A percentile compares a stretch with the other conserved stretches of the same genome.
Conservation (phyloP, 2,888 invertebrate genomes). For the Epirrhoe tristata region DNA sequence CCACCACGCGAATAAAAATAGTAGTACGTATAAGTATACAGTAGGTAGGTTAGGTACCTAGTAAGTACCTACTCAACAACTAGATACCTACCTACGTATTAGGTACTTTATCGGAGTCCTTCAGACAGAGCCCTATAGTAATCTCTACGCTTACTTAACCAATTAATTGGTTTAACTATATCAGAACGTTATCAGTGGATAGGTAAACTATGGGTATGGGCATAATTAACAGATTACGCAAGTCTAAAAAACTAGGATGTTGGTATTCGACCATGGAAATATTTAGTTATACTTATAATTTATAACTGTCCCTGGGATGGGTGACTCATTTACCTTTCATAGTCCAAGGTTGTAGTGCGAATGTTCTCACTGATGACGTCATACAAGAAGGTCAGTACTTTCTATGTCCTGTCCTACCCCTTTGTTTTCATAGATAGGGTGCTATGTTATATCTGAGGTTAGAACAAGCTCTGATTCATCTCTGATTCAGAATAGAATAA, state of each 20-base stretch:
- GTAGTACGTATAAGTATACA: too few species aligned
- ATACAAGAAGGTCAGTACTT: constrained; percentile 36
- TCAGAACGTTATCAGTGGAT: not conserved
- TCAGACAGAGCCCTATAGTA: not conserved
- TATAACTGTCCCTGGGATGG: constrained; percentile 9
- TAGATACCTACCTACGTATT: not conserved
- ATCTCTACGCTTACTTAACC: constrained; percentile 1
- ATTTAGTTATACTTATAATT: not conserved
- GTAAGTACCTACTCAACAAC: not conserved
- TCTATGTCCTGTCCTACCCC: constrained; percentile 6
- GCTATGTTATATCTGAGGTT: too few species aligned
- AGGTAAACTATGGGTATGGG: not conserved
- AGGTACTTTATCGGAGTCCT: not conserved
- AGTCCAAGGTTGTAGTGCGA: constrained; percentile 13
- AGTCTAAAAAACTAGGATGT: not conserved
- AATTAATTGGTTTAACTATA: not conserved
- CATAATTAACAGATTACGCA: not conserved
- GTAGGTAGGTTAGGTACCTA: too few species aligned
- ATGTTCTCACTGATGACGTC: constrained; percentile 29
- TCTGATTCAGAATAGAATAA: too few species aligned
- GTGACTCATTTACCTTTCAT: constrained; percentile 21
- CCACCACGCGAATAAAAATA: too few species aligned
- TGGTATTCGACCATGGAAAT: not conserved
- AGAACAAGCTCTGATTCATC: too few species aligned
- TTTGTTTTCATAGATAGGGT: not conserved